These are phyloP conservation scores for Siphlonurus alternatus DNA, from an alignment of 2,888 invertebrate genomes.

Conservation along the genomic window DNA sequence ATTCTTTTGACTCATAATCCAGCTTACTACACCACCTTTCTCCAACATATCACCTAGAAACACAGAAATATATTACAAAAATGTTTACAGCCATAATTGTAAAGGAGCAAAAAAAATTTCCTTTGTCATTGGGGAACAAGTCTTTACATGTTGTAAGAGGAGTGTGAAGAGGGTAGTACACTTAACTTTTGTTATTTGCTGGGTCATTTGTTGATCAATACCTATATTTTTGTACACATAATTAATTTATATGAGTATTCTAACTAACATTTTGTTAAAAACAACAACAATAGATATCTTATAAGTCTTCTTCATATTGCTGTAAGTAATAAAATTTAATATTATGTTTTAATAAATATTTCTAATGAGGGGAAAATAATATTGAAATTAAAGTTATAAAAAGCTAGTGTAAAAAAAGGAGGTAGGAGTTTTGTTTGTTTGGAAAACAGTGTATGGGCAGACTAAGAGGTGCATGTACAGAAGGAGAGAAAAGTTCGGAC, in stretches of 20 bases:
- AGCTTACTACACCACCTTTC: constrained; percentile 68
- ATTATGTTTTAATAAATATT: too few species aligned
- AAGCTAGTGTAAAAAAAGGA: too few species aligned
- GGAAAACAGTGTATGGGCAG: too few species aligned
- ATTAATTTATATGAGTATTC: not conserved
- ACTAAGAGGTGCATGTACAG: too few species aligned
- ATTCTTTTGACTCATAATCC: constrained; percentile 82
- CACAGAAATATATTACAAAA: constrained; percentile 1
- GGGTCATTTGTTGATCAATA: not conserved
- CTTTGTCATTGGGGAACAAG: not conserved
- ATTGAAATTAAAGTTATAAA: too few species aligned
- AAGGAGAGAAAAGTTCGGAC: too few species aligned
- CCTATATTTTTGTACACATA: not conserved
- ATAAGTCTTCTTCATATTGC: not conserved
- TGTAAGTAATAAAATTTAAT: not conserved
- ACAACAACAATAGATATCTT: not conserved
- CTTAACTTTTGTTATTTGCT: not conserved
- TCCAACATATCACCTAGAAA: constrained; percentile 50
- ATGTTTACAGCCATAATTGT: constrained; percentile 4
- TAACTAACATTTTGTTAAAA: too few species aligned
- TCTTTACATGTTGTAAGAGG: not conserved
- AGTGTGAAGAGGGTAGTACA: too few species aligned
- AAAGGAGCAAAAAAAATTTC: not conserved
- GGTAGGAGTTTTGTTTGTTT: too few species aligned
- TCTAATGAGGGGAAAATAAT: too few species aligned